These are phyloP conservation scores for Chaetodon trifasciatus DNA, from an alignment of 2,797 vertebrate genomes.

Conservation along the genomic window DNA sequence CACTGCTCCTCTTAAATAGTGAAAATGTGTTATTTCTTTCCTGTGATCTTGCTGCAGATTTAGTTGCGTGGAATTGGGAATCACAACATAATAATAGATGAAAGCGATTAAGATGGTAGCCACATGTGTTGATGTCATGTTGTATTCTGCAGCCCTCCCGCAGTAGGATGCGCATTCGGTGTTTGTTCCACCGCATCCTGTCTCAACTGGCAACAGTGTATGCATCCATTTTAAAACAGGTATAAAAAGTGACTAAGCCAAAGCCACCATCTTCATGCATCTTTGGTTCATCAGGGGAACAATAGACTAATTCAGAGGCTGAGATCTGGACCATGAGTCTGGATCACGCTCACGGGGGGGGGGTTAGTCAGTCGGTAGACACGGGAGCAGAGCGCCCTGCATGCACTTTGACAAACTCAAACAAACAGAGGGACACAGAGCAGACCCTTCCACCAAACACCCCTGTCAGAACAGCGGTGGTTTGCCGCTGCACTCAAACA, in stretches of 20 bases:
- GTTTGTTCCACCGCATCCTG: slow-evolving; percentile 36
- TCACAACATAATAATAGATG: slow-evolving; percentile 43
- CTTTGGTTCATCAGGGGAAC: slow-evolving; percentile 69
- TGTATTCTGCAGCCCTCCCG: slow-evolving; percentile 21
- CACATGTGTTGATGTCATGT: slow-evolving; percentile 52
- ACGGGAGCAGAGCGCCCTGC: slow-evolving; percentile 35
- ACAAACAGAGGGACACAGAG: slow-evolving; percentile 82
- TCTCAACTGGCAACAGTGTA: slow-evolving; percentile 16
- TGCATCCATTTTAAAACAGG: slow-evolving; percentile 32
- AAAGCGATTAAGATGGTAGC: slow-evolving; percentile 46
- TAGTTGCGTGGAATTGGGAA: slow-evolving; percentile 44
- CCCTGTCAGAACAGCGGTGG: slow-evolving; percentile 39
- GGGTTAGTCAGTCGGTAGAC: slow-evolving; percentile 44
- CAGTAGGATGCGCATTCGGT: slow-evolving; percentile 10
- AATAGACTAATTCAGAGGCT: slow-evolving; percentile 76
- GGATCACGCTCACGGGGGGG: slow-evolving; percentile 28
- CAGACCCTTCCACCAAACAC: slow-evolving; percentile 79
- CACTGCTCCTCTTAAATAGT: neutral
- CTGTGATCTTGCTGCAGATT: slow-evolving; percentile 26
- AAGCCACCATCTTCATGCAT: slow-evolving; percentile 38
- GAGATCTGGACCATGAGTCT: slow-evolving; percentile 53
- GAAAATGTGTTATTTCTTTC: slow-evolving; percentile 29
- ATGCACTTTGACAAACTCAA: slow-evolving; percentile 80
- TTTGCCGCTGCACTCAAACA: slow-evolving; percentile 49
- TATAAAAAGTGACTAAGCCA: slow-evolving; percentile 23